Evolutionary conservation across 1,140 invertebrate genomes (phyloP).

Genomic region (Drosophila ironensis): DNA sequence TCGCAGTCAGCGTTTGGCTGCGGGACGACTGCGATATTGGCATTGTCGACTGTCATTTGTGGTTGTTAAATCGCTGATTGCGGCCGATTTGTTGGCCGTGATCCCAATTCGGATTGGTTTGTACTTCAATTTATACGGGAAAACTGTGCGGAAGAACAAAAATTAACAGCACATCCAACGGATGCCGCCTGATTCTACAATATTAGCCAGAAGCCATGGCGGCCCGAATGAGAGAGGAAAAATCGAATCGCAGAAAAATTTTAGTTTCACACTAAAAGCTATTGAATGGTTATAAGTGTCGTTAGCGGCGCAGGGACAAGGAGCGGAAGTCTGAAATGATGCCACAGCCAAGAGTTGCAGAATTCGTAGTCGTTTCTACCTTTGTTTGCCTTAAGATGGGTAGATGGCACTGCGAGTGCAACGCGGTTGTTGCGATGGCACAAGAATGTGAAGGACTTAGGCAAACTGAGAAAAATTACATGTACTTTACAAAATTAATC

Average conservation of each 20-base stretch:
- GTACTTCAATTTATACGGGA: constrained; percentile 50
- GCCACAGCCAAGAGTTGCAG: constrained; percentile 30
- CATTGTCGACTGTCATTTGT: constrained; percentile 19
- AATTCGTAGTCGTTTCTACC: constrained; percentile 41
- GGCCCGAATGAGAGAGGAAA: constrained; percentile 15
- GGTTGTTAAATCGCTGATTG: not conserved
- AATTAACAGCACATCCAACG: constrained; percentile 24
- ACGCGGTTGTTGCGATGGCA: constrained; percentile 2
- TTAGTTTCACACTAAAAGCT: constrained; percentile 72
- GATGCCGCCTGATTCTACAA: constrained; percentile 50
- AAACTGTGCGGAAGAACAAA: constrained; percentile 22
- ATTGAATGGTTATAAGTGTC: constrained; percentile 76
- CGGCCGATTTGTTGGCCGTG: not conserved
- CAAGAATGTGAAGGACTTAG: constrained; percentile 61
- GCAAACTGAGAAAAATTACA: constrained; percentile 1
- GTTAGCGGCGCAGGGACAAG: constrained; percentile 27
- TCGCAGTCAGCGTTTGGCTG: constrained; percentile 13
- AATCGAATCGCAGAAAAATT: constrained; percentile 55
- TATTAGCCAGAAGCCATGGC: constrained; percentile 55
- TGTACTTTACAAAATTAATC: not conserved
- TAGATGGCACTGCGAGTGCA: not conserved
- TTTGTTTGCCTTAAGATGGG: constrained; percentile 21
- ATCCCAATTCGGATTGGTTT: constrained; percentile 63
- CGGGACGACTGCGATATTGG: constrained; percentile 3
- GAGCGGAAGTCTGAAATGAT: constrained; percentile 58